Evolutionary conservation across 2,797 vertebrate species (phyloP), one percentile per base, ranked within the genome.

Genomic region (Ammospiza maritima): DNA sequence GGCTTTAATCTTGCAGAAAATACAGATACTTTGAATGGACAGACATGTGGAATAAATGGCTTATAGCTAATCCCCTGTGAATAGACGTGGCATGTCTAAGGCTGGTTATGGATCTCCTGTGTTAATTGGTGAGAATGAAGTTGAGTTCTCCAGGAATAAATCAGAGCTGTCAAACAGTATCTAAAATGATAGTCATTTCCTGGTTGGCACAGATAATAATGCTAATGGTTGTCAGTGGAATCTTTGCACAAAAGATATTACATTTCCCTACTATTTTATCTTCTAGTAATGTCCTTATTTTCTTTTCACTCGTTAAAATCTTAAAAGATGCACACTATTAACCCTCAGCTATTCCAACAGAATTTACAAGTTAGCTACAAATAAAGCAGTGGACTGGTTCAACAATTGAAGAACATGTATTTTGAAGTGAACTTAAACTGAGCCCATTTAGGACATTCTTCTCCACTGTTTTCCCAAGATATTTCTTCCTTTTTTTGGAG

Each of bases 91-190:
- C 70, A 69, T 85, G 61, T 94, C 81, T 92, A 42, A 80, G 58
- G 30, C 82, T 95, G 78, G 78, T 94, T 94, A 90, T 92, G 75
- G 93, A 93, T 92, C 92, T 96, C 72, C 85, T 93, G 26, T 72
- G 62, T 91, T 96, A 96, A 96, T 91, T 97, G 93, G 87, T 75
- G 73, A 93, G 89, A 94, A 94, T 88, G 62, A 96, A 85, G 82
- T 17, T 3, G 47, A 95, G 20, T 77, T 94, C 92, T 95, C 40
- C 51, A 65, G 69, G 84, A 96, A 94, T 93, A 95, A 93, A 96
- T 96, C 81, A 91, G 87, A 75, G 54, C 89, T 96, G 95, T 93
- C 96, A 97, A 95, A 94, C 47, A 93, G 78, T 74, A 93, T 93
- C 89, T 92, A 54, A 94, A 94, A 96, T 92, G 85, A 92, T 94